Percentiles rank a stretch among this genome's conserved stretches.
phyloP scores from a whole-genome alignment of 2,888 invertebrate genomes.

The Blera fallax region DNA sequence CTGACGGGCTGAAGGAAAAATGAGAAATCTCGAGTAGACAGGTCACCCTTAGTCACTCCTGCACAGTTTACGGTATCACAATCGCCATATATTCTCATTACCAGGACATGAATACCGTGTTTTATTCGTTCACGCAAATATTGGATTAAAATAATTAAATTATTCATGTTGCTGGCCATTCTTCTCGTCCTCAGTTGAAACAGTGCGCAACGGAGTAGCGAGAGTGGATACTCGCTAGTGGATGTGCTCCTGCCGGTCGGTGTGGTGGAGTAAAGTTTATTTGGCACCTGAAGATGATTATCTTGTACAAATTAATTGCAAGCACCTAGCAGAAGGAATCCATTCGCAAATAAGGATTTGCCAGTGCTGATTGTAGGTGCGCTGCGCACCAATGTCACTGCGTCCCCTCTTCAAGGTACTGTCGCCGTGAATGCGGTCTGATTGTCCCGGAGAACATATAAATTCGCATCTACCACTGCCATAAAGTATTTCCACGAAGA shows the following conservation, averaged over 20 bases:
- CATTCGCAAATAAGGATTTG: conserved; percentile 37
- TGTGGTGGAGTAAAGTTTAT: conserved; percentile 77
- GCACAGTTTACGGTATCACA: conserved; percentile 81
- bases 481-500: conserved; percentile 61
- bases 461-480: conserved; percentile 39
- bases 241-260: not conserved
- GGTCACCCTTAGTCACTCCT: conserved; percentile 49
- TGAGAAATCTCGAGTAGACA: conserved; percentile 55
- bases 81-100: conserved; percentile 81
- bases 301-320: conserved; percentile 82
- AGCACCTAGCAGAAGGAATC: conserved; percentile 16
- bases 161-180: conserved; percentile 62
- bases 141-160: conserved; percentile 74
- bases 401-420: too few species aligned
- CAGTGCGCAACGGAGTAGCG: not conserved
- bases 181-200: not conserved
- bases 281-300: conserved; percentile 82
- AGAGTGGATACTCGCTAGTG: not conserved
- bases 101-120: conserved; percentile 75
- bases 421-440: conserved; percentile 24
- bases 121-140: conserved; percentile 75
- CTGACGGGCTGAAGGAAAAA: conserved; percentile 33
- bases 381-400: conserved; percentile 11
- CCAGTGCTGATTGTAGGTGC: conserved; percentile 33
- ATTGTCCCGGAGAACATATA: conserved; percentile 41